A percentile compares a stretch with the other conserved stretches of the same genome.
phyloP scores from a whole-genome alignment of 23 tunicate species.

The Oikopleura vanhoeffeni region DNA sequence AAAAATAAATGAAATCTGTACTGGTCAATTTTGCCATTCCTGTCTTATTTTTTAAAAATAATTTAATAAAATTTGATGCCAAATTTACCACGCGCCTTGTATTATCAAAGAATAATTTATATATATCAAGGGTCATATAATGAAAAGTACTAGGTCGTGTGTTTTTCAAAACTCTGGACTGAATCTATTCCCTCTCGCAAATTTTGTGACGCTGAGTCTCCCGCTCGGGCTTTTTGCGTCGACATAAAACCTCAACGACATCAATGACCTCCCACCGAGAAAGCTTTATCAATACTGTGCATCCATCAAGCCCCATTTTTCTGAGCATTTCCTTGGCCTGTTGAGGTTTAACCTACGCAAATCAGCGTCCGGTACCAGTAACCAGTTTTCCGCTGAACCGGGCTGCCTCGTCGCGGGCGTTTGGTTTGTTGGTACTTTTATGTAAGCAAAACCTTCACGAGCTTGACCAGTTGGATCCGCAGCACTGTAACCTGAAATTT shows the following conservation, averaged over 20 bases:
- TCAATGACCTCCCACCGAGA: slow-evolving; percentile 97
- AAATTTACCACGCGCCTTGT: too few species aligned
- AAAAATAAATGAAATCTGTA: too few species aligned
- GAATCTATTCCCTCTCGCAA: slow-evolving; percentile 76
- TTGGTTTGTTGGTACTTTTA: slow-evolving; percentile 89
- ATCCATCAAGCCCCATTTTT: slow-evolving; percentile 70
- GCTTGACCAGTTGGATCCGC: slow-evolving; percentile 98
- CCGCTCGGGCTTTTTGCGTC: slow-evolving; percentile 77
- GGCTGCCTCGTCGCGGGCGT: slow-evolving; percentile 90
- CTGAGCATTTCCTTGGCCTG: slow-evolving; percentile 65
- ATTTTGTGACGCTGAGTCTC: slow-evolving; percentile 56
- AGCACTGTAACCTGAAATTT: slow-evolving; percentile 48
- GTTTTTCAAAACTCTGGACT: too few species aligned
- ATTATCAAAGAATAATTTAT: too few species aligned
- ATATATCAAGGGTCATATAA: too few species aligned
- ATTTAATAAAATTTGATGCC: too few species aligned
- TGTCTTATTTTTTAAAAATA: too few species aligned
- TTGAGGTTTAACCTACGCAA: slow-evolving; percentile 45
- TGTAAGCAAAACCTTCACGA: slow-evolving; percentile 86
- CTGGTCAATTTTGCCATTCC: too few species aligned
- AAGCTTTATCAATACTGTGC: slow-evolving; percentile 58
- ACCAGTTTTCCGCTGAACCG: too few species aligned
- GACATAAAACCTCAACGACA: slow-evolving; percentile 82
- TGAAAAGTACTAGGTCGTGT: too few species aligned
- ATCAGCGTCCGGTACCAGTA: too few species aligned